phyloP scores from a whole-genome alignment of 2,888 invertebrate genomes.

The Colostygia pectinataria region DNA sequence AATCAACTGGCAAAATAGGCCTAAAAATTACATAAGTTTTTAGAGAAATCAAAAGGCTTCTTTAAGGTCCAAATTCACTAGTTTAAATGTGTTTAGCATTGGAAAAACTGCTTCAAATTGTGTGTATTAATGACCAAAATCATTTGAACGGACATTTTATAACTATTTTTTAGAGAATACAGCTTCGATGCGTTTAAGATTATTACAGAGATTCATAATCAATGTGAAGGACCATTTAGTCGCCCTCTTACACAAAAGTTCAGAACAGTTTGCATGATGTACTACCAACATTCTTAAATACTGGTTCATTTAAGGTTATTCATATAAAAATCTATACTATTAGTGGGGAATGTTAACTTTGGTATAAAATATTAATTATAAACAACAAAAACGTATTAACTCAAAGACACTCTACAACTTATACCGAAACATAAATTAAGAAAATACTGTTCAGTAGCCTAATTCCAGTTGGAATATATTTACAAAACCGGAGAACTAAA shows the following conservation, averaged over 20 bases:
- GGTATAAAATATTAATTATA: slow-evolving; percentile 85
- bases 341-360: slow-evolving; percentile 89
- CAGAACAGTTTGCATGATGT: slow-evolving; percentile 62
- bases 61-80: not conserved
- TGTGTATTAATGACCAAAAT: not conserved
- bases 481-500: slow-evolving; percentile 73
- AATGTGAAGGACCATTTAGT: slow-evolving; percentile 2
- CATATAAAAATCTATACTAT: slow-evolving; percentile 70
- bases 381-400: slow-evolving; percentile 78
- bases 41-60: slow-evolving; percentile 1
- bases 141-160: too few species aligned
- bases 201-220: slow-evolving; percentile 9
- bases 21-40: slow-evolving; percentile 64
- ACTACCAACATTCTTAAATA: slow-evolving; percentile 54
- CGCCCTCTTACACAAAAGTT: slow-evolving; percentile 48
- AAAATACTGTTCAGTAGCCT: slow-evolving; percentile 78
- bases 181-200: too few species aligned
- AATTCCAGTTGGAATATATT: slow-evolving; percentile 70
- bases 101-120: not conserved
- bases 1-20: slow-evolving; percentile 73
- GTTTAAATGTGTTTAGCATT: not conserved
- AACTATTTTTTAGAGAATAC: too few species aligned
- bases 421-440: slow-evolving; percentile 78
- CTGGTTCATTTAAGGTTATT: slow-evolving; percentile 44
- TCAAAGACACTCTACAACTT: slow-evolving; percentile 77